Evolutionary conservation across 2,888 invertebrate species (phyloP).

Genomic region (Pseudococcus jackbeardsleyi): DNA sequence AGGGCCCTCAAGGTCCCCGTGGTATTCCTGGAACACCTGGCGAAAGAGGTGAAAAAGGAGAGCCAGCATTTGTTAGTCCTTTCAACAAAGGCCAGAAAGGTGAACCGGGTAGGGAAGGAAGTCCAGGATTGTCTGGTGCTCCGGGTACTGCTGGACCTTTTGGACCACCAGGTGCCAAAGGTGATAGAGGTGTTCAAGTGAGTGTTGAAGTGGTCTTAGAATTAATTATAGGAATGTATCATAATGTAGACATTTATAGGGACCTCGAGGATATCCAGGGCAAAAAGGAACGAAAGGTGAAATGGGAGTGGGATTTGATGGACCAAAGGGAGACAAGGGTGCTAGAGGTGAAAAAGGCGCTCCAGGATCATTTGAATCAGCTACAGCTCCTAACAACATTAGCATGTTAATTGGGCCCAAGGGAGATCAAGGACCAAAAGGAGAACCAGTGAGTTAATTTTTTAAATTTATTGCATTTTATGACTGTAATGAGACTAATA

Average conservation of each 20-base stretch:
- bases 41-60: conserved; percentile 76
- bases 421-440: conserved; percentile 69
- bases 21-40: conserved; percentile 79
- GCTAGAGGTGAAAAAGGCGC: conserved; percentile 77
- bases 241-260: conserved; percentile 72
- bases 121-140: conserved; percentile 76
- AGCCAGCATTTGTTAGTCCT: conserved; percentile 80
- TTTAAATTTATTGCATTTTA: not conserved
- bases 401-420: conserved; percentile 51
- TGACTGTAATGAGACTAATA: not conserved
- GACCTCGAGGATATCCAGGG: conserved; percentile 79
- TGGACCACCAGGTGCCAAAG: conserved; percentile 76
- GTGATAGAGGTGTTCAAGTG: conserved; percentile 76
- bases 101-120: conserved; percentile 84
- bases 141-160: conserved; percentile 76
- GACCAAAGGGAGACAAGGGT: conserved; percentile 76
- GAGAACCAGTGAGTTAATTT: conserved; percentile 67
- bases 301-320: conserved; percentile 75
- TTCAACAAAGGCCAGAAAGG: conserved; percentile 87
- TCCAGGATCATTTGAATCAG: conserved; percentile 70
- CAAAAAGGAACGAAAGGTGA: conserved; percentile 73
- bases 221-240: not conserved
- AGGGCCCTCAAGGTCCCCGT: conserved; percentile 82
- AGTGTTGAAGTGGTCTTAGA: conserved; percentile 67
- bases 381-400: conserved; percentile 69